phyloP scores from a whole-genome alignment of 2,888 invertebrate species.

The Eustalomyia histrio region DNA sequence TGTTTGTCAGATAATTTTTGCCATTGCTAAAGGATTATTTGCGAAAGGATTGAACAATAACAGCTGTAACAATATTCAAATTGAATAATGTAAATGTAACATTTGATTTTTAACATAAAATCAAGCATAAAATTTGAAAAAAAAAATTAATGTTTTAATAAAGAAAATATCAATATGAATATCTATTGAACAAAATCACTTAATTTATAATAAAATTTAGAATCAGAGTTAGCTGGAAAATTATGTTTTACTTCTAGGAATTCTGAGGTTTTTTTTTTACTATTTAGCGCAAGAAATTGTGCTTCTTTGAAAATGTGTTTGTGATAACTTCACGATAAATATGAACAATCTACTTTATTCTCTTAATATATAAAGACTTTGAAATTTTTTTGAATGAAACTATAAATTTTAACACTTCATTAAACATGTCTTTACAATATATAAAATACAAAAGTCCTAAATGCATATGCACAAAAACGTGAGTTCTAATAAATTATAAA shows the following conservation, averaged over 20 bases:
- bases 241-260: too few relatives aligned
- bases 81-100: neutral
- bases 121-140: too few relatives aligned
- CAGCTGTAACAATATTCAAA: conserved; percentile 53
- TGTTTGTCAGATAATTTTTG: conserved; percentile 24
- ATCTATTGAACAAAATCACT: too few relatives aligned
- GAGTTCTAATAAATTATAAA: neutral
- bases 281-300: too few relatives aligned
- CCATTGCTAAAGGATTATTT: conserved; percentile 50
- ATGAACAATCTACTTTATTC: neutral
- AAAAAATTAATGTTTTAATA: too few relatives aligned
- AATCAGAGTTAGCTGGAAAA: too few relatives aligned
- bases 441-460: neutral
- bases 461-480: neutral
- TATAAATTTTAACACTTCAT: conserved; percentile 4
- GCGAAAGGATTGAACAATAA: conserved; percentile 27
- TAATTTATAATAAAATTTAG: too few relatives aligned
- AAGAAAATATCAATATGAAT: too few relatives aligned
- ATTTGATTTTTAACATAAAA: neutral
- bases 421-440: neutral
- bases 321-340: too few relatives aligned
- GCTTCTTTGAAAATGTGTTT: too few relatives aligned
- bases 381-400: neutral
- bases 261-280: too few relatives aligned
- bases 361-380: neutral